Conservation (phyloP, 2,888 invertebrate genomes). For the Ectemnius cavifrons region DNA sequence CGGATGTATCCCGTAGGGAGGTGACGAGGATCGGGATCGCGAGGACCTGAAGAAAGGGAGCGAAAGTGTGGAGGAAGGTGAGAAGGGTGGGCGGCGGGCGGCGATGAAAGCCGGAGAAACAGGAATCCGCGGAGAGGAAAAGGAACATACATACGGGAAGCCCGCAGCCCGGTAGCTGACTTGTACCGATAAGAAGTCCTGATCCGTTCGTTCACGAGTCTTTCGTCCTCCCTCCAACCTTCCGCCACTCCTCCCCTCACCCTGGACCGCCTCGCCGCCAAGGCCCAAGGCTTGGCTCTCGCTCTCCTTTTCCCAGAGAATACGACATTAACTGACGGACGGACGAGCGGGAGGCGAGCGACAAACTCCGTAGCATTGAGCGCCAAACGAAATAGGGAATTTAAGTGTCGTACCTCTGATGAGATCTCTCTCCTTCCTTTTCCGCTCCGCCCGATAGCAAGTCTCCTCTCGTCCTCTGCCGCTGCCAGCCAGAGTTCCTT, state of each 20-base stretch:
- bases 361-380: slow-evolving; percentile 63
- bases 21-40: slow-evolving; percentile 34
- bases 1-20: slow-evolving; percentile 42
- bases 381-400: slow-evolving; percentile 71
- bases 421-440: slow-evolving; percentile 57
- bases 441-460: slow-evolving; percentile 8
- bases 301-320: slow-evolving; percentile 63
- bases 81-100: slow-evolving; percentile 23
- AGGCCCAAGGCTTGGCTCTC: slow-evolving; percentile 24
- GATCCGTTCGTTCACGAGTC: slow-evolving; percentile 60
- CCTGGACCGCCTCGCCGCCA: not conserved
- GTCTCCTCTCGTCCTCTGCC: not conserved
- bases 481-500: not conserved
- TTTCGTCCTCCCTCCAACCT: slow-evolving; percentile 30
- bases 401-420: slow-evolving; percentile 70
- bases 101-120: slow-evolving; percentile 1
- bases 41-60: slow-evolving; percentile 33
- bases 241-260: slow-evolving; percentile 25
- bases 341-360: slow-evolving; percentile 34
- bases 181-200: slow-evolving; percentile 71
- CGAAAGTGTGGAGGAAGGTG: slow-evolving; percentile 22
- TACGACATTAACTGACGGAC: slow-evolving; percentile 68
- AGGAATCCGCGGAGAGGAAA: slow-evolving; percentile 19
- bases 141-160: slow-evolving; percentile 53
- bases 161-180: slow-evolving; percentile 66